These are phyloP conservation scores for Morpho helenor DNA, from an alignment of 2,888 invertebrate genomes.

Conservation along the genomic window DNA sequence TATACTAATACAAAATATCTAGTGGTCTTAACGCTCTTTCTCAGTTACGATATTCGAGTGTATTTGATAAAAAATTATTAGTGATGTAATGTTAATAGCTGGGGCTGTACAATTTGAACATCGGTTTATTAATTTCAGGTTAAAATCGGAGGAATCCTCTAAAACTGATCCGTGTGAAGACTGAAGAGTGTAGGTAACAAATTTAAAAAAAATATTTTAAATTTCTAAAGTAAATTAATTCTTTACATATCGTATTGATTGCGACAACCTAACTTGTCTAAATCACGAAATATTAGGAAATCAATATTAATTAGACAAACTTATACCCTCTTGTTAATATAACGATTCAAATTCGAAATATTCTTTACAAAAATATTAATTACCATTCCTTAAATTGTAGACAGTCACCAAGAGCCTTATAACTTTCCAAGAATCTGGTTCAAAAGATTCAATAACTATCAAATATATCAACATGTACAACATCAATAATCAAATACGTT, in stretches of 20 bases:
- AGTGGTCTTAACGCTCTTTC: neutral
- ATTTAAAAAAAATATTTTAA: constrained; percentile 17
- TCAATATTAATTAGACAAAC: too few relatives aligned
- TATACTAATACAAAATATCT: neutral
- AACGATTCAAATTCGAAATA: too few relatives aligned
- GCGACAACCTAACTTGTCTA: neutral
- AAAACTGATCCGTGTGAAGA: constrained; percentile 49
- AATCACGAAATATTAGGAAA: neutral
- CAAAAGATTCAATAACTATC: too few relatives aligned
- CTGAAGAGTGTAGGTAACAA: constrained; percentile 48
- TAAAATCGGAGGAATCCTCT: constrained; percentile 53
- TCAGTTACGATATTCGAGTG: neutral
- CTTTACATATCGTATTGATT: constrained; percentile 1
- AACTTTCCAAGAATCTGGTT: too few relatives aligned
- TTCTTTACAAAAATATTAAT: too few relatives aligned
- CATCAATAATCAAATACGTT: too few relatives aligned
- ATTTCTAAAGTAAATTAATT: constrained; percentile 8
- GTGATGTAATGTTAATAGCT: constrained; percentile 15
- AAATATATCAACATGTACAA: too few relatives aligned
- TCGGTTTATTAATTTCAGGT: constrained; percentile 65
- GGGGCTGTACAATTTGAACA: constrained; percentile 42
- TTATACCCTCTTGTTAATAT: too few relatives aligned
- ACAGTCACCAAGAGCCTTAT: too few relatives aligned
- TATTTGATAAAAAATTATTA: constrained; percentile 1
- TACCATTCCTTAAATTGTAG: too few relatives aligned